Evolutionary conservation across 2,888 invertebrate genomes (phyloP).

Genomic region (Phengaris arion): DNA sequence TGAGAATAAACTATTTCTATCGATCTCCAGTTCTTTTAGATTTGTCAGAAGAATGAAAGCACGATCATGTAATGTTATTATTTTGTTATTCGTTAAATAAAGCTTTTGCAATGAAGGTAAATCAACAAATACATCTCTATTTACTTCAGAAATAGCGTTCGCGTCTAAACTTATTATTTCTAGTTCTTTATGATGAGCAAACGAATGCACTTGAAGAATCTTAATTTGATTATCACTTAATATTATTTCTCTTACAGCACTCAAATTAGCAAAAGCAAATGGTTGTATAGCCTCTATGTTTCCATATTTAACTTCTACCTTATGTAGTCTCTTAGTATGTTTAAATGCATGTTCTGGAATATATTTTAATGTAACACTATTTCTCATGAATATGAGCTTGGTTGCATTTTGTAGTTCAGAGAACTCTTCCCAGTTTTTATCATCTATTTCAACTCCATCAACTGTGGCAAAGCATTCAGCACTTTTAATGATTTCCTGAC

Average conservation of each 20-base stretch:
- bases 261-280: constrained; percentile 85
- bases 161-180: constrained; percentile 83
- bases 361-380: constrained; percentile 81
- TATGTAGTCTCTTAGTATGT: constrained; percentile 76
- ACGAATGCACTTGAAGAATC: constrained; percentile 81
- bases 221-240: constrained; percentile 84
- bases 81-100: constrained; percentile 89
- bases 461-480: constrained; percentile 86
- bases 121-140: constrained; percentile 85
- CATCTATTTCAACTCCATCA: constrained; percentile 76
- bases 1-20: constrained; percentile 84
- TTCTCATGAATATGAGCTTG: constrained; percentile 83
- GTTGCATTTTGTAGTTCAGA: constrained; percentile 80
- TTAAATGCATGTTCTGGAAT: constrained; percentile 83
- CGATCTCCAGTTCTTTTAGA: constrained; percentile 87
- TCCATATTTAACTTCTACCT: constrained; percentile 83
- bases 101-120: constrained; percentile 85
- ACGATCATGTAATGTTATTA: constrained; percentile 90
- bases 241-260: constrained; percentile 81
- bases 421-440: constrained; percentile 84
- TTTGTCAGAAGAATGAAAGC: constrained; percentile 86
- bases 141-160: constrained; percentile 86
- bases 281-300: constrained; percentile 82
- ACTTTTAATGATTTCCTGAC: constrained; percentile 67
- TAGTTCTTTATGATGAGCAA: constrained; percentile 83